Conservation (phyloP, 2,113 vertebrate species). For the Oreochromis niloticus region DNA sequence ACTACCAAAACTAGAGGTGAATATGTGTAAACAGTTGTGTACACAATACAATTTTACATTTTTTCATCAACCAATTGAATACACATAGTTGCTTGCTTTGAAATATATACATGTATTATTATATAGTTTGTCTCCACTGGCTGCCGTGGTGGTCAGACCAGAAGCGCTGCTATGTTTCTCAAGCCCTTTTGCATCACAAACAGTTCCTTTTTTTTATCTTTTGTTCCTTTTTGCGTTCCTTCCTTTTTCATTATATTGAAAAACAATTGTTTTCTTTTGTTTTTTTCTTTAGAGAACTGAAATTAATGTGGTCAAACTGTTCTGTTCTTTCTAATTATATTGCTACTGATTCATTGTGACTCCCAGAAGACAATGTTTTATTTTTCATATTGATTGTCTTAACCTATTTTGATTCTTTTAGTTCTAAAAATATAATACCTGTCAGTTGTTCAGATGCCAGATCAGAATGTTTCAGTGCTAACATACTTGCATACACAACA, state of each 20-base stretch:
- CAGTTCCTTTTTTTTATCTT: not conserved
- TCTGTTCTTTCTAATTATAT: not conserved
- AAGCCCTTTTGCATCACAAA: not conserved
- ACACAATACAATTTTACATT: not conserved
- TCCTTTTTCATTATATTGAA: not conserved
- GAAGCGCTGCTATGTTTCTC: not conserved
- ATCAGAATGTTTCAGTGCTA: not conserved
- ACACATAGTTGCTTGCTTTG: not conserved
- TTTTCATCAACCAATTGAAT: not conserved
- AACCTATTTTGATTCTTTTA: not conserved
- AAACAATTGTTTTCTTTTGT: rapidly evolving
- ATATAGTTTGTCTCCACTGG: not conserved
- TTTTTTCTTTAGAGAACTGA: not conserved
- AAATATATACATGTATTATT: not conserved
- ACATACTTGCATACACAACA: not conserved
- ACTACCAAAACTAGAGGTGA: not conserved
- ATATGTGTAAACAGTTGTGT: not conserved
- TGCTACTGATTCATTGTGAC: not conserved
- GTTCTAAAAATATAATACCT: not conserved
- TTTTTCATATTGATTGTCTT: not conserved
- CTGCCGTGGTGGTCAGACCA: not conserved
- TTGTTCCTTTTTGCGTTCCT: not conserved
- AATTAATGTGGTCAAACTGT: not conserved
- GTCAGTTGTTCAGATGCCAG: not conserved
- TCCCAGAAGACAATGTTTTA: not conserved